Evolutionary conservation across 2,797 vertebrate genomes (phyloP), one percentile per base, ranked within the genome.

Genomic region (Lepus townsendii): DNA sequence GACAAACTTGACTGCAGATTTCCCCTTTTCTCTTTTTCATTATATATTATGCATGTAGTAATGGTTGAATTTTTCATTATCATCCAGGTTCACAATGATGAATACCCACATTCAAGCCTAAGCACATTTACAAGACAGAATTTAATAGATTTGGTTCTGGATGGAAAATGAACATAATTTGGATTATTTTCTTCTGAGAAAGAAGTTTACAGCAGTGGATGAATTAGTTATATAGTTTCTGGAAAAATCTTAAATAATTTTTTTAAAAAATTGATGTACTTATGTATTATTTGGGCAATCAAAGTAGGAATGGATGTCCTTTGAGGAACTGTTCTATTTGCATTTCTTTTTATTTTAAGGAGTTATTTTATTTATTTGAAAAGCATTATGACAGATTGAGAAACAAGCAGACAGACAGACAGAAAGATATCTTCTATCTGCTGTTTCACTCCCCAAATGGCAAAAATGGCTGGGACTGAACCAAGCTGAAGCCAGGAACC

Each of bases 171-270:
- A 38, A 68, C 66, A 52, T 26, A 6, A 90, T 75, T 90, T 65
- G 7, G 68, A 6, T 92, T 89, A 73, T 90, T 83, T 72, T 11
- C 17, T 68, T 90, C 38, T 63, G 12, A 91, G 38, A 77, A 90
- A 27, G 19, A 68, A 35, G 12, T 30, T 66, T 69, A 75, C 9
- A 47, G 42, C 8, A 47, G 42, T 47, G 42, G 42, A 47, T 47
- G 42, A 47, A 47, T 47, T 47, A 47, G 42, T 47, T 47, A 47
- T 47, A 47, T 47, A 63, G n/a, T n/a, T 72, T 71, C 38, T 72
- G 63, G 42, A 69, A 19, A 16, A n/a, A 82, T 75, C 52, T 75
- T 75, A 27, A 87, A 87, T 73, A 47, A 47, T 47, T 47, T 47
- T 42, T 47, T 47, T 47, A 47, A 47, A 42, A 8, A 47, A 47